Base-by-base conservation (phyloP, 2,113 vertebrate species). In the Ascaphus truei region DNA sequence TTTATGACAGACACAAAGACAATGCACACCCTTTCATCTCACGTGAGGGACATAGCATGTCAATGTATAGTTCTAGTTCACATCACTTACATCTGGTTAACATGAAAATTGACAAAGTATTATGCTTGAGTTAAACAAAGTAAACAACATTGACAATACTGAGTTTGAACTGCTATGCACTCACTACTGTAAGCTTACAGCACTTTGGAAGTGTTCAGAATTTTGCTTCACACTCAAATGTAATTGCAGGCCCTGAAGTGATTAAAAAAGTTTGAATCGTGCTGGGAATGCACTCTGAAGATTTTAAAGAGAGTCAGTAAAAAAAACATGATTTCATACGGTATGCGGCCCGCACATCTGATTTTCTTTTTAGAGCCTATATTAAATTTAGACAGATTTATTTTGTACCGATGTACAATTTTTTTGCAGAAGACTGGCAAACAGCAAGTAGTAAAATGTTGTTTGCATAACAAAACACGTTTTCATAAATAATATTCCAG, bases 1-100 rank as follows among this genome's bases (percentile, higher is more conserved):
- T 71, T 71, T 71, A 61, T 71, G 67, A 71, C 55, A 71, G 56
- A 60, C 33, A 68, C 31, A 71, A 51, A 61, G 67, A 68, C 57
- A 61, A 71, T 23, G 23, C 4, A 20, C 43, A 57, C 67, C 47
- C 67, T 71, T 71, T 61, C 67, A 61, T 71, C 57, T 61, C 67
- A 48, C 16, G 57, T 52, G 57, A 52, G 56, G 61, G 43, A 41
- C 57, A 41, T 41, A 61, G 67, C 56, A 69, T 60, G 56, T 71
- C 45, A 50, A 39, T 31, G 45, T 58, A 31, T 47, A 15, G 57
- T 47, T 71, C 50, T 25, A 57, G 45, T 71, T 71, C 56, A 61
- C 57, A 37, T 71, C 67, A 29, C 67, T 71, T 58, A 71, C 67
- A 71, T 61, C 67, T 71, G 67, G 45, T 71, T 59, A 60, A 71